Evolutionary conservation across 2,113 vertebrate species (phyloP).

Genomic region (Mungos mungo): DNA sequence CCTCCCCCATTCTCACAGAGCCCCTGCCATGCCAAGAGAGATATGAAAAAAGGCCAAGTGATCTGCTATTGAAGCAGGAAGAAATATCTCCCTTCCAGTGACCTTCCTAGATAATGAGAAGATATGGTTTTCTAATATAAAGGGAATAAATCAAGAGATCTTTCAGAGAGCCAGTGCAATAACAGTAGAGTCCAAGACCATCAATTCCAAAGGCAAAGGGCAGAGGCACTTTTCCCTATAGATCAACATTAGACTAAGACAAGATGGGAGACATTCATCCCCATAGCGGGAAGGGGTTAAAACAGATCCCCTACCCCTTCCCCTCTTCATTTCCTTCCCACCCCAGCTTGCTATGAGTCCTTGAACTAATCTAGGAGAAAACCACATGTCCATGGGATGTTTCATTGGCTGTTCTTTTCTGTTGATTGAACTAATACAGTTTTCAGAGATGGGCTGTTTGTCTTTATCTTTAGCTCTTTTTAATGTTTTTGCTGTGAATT

Average conservation of each 20-base stretch:
- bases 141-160: slow-evolving; percentile 79
- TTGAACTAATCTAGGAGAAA: not conserved
- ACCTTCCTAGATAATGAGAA: slow-evolving; percentile 81
- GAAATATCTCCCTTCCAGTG: slow-evolving; percentile 76
- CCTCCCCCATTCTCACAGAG: not conserved
- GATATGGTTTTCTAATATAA: slow-evolving; percentile 71
- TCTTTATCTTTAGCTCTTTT: not conserved
- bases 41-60: slow-evolving; percentile 54
- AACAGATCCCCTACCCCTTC: rapidly evolving
- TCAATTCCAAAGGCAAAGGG: slow-evolving; percentile 69
- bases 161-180: slow-evolving; percentile 64
- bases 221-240: slow-evolving; percentile 50
- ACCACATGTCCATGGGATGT: not conserved
- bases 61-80: slow-evolving; percentile 50
- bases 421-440: not conserved
- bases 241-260: slow-evolving; percentile 32
- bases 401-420: not conserved
- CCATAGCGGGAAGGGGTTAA: not conserved
- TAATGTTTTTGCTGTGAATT: not conserved
- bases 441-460: not conserved
- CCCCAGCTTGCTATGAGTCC: not conserved
- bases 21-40: slow-evolving; percentile 22
- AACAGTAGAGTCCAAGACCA: slow-evolving; percentile 55
- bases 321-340: rapidly evolving
- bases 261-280: not conserved